A percentile compares a stretch with the other conserved stretches of the same genome.
Conservation (phyloP, 1,140 invertebrate genomes). For the Drosophila subobscura region DNA sequence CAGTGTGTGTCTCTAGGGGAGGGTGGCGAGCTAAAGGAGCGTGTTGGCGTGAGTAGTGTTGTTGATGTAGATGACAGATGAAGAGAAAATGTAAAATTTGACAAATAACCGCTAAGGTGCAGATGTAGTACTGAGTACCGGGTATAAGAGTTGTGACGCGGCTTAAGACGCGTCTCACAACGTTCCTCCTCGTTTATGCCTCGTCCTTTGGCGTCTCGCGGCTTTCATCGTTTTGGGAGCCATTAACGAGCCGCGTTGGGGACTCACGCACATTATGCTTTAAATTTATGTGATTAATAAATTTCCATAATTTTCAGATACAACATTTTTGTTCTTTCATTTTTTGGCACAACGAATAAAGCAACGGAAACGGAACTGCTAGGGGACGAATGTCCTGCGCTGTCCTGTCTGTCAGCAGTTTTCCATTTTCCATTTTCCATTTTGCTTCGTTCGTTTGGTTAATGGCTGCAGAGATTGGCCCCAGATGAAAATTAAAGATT, state of each 20-base stretch:
- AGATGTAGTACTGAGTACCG: no score
- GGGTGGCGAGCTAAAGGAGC: no score
- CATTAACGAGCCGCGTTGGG: constrained; percentile 60
- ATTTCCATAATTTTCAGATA: constrained; percentile 76
- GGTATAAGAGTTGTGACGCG: no score
- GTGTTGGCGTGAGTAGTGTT: no score
- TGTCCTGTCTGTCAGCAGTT: constrained; percentile 54
- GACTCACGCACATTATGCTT: constrained; percentile 71
- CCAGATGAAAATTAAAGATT: constrained; percentile 78
- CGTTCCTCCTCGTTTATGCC: no score
- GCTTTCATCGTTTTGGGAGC: constrained; percentile 64
- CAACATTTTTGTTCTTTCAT: constrained; percentile 20
- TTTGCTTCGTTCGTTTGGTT: constrained; percentile 17
- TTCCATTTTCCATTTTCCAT: constrained; percentile 23
- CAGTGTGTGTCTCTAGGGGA: no score
- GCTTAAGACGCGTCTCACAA: no score
- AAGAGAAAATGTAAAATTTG: no score
- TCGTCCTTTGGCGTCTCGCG: constrained; percentile 15
- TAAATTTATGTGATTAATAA: constrained; percentile 82
- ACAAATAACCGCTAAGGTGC: no score
- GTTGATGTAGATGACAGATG: no score
- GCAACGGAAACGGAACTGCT: constrained; percentile 21
- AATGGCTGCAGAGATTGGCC: constrained; percentile 62
- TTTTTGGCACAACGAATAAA: neutral
- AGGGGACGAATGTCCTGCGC: constrained; percentile 36